Conservation (phyloP, 2,888 invertebrate species). For the Hemistola chrysoprasaria region DNA sequence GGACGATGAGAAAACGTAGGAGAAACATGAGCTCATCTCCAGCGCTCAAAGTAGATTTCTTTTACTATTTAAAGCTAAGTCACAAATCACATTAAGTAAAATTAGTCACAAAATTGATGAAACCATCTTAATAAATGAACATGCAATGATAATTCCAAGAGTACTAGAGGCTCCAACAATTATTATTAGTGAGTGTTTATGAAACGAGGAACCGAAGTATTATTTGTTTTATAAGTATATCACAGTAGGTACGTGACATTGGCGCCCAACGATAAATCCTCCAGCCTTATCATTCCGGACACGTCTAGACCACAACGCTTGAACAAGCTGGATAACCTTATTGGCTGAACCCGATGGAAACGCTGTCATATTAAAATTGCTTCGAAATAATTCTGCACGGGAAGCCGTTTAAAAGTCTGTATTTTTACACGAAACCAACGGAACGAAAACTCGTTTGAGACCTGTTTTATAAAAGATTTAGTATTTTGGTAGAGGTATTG, state of each 20-base stretch:
- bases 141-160: too few species aligned
- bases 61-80: too few species aligned
- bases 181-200: too few species aligned
- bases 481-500: slow-evolving; percentile 3
- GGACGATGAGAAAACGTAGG: too few species aligned
- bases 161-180: slow-evolving; percentile 7
- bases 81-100: too few species aligned
- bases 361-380: slow-evolving; percentile 15
- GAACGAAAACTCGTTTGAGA: slow-evolving; percentile 25
- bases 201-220: slow-evolving; percentile 15
- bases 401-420: too few species aligned
- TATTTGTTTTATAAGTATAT: slow-evolving; percentile 42
- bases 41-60: too few species aligned
- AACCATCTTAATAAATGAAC: too few species aligned
- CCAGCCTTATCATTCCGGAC: slow-evolving; percentile 42
- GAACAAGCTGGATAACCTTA: slow-evolving; percentile 55
- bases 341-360: slow-evolving; percentile 31
- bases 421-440: slow-evolving; percentile 7
- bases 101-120: slow-evolving; percentile 4
- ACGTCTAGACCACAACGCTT: slow-evolving; percentile 49
- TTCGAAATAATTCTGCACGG: too few species aligned
- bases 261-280: slow-evolving; percentile 32
- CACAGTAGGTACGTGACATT: slow-evolving; percentile 49
- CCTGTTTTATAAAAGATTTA: slow-evolving; percentile 21
- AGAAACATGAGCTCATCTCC: too few species aligned